These are phyloP conservation scores for Anguilla megastoma DNA, from an alignment of 2,797 vertebrate species.

Conservation along the genomic window DNA sequence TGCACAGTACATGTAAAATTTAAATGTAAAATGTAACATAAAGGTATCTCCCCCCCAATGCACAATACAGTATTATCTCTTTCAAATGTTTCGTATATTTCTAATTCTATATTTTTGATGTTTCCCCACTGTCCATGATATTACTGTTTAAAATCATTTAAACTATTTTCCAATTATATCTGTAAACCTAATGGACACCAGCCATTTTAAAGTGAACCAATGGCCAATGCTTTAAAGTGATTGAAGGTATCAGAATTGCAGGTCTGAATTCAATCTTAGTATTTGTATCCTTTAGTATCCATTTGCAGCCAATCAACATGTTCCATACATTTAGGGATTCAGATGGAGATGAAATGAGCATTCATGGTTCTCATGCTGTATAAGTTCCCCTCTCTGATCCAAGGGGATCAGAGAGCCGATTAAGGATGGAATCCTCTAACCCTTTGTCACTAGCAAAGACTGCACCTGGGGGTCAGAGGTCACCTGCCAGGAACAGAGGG, in stretches of 20 bases:
- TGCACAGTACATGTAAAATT: too few relatives aligned
- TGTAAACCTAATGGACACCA: background rate
- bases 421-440: constrained; percentile 41
- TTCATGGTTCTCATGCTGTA: constrained; percentile 36
- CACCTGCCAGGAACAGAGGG: constrained; percentile 25
- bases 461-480: constrained; percentile 52
- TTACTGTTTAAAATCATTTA: background rate
- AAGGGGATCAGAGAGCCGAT: constrained; percentile 40
- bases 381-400: constrained; percentile 34
- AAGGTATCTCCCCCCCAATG: too few relatives aligned
- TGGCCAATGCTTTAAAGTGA: too few relatives aligned
- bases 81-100: background rate
- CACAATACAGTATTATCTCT: background rate
- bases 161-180: background rate
- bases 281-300: background rate
- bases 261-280: too few relatives aligned
- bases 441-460: constrained; percentile 43
- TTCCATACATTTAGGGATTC: background rate
- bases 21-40: too few relatives aligned
- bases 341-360: constrained; percentile 47
- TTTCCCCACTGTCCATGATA: constrained; percentile 26
- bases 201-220: too few relatives aligned
- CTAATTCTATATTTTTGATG: background rate
- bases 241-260: too few relatives aligned
- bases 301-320: background rate